phyloP scores from a whole-genome alignment of 2,888 invertebrate genomes.

The Chrysina gloriosa region DNA sequence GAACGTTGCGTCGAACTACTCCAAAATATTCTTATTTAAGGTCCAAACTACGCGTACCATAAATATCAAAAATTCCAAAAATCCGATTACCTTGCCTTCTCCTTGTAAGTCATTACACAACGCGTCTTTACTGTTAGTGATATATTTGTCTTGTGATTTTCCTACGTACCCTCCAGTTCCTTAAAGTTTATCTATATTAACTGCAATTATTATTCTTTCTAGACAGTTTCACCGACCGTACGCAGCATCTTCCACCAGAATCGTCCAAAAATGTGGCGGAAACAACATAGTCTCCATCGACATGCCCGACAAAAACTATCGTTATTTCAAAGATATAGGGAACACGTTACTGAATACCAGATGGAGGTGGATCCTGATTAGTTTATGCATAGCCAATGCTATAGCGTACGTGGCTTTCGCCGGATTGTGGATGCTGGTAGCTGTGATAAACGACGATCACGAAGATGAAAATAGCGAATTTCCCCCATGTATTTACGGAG shows the following conservation, averaged over 20 bases:
- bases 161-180: too few species aligned
- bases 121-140: too few species aligned
- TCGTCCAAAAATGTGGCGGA: conserved; percentile 65
- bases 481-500: conserved; percentile 54
- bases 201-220: too few species aligned
- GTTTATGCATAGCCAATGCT: conserved; percentile 56
- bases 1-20: too few species aligned
- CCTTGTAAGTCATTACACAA: too few species aligned
- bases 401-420: conserved; percentile 49
- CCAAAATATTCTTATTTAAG: too few species aligned
- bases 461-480: conserved; percentile 37
- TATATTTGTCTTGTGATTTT: too few species aligned
- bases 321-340: conserved; percentile 68
- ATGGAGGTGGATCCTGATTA: conserved; percentile 78
- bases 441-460: conserved; percentile 42
- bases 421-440: conserved; percentile 47
- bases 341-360: conserved; percentile 76
- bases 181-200: too few species aligned
- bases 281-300: conserved; percentile 48
- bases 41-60: too few species aligned
- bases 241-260: conserved; percentile 55
- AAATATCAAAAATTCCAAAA: too few species aligned
- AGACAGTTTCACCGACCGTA: conserved; percentile 36
- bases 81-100: too few species aligned
- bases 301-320: conserved; percentile 53